Conservation (phyloP, 2,888 invertebrate species). For the Argynnis bischoffii region DNA sequence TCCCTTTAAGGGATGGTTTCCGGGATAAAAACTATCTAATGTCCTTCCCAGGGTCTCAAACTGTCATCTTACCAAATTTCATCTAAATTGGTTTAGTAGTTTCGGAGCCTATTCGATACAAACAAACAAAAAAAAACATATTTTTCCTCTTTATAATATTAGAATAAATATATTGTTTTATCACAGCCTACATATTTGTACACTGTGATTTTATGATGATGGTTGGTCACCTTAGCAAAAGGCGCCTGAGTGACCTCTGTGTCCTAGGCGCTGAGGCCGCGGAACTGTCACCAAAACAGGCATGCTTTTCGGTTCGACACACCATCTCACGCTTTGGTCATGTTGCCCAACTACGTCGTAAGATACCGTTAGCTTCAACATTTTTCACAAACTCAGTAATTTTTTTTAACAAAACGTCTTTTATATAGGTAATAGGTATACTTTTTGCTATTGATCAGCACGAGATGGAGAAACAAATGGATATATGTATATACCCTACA, state of each 20-base stretch:
- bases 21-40: too few species aligned
- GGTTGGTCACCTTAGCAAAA: slow-evolving; percentile 50
- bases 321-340: slow-evolving; percentile 50
- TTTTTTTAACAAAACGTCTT: background rate
- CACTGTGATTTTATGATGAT: too few species aligned
- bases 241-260: slow-evolving; percentile 59
- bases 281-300: slow-evolving; percentile 64
- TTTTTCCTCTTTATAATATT: too few species aligned
- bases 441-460: background rate
- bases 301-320: slow-evolving; percentile 73
- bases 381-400: slow-evolving; percentile 43
- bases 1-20: too few species aligned
- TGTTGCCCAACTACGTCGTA: slow-evolving; percentile 31
- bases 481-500: too few species aligned
- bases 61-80: too few species aligned
- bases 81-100: too few species aligned
- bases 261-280: slow-evolving; percentile 64
- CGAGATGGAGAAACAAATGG: too few species aligned
- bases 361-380: slow-evolving; percentile 37
- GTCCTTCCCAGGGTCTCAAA: too few species aligned
- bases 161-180: background rate
- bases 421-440: background rate
- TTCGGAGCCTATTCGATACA: too few species aligned
- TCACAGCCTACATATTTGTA: too few species aligned
- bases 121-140: too few species aligned